Conservation (phyloP, 2,113 vertebrate genomes). For the Perca flavescens region DNA sequence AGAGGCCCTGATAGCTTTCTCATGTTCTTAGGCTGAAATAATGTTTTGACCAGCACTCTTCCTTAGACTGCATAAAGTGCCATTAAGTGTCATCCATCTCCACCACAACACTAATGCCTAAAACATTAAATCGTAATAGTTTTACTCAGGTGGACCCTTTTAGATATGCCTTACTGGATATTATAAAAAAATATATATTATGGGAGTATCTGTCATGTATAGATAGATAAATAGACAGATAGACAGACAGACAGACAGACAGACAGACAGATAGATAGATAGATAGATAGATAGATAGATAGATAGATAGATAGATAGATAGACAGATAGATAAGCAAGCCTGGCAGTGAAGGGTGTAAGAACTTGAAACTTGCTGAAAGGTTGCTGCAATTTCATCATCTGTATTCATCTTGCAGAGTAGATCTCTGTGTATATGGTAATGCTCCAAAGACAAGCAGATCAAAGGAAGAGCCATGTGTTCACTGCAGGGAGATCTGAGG, state of each 20-base stretch:
- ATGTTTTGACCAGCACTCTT: conserved; percentile 51
- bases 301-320: neutral
- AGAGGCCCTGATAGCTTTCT: conserved; percentile 68
- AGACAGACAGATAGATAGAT: neutral
- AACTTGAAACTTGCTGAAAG: conserved; percentile 1
- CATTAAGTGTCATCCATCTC: conserved; percentile 55
- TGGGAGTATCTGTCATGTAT: neutral
- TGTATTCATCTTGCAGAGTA: conserved; percentile 58
- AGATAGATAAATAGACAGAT: neutral
- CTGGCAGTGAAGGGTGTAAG: neutral
- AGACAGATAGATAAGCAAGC: neutral
- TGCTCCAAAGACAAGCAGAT: conserved; percentile 63
- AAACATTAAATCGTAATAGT: conserved; percentile 68
- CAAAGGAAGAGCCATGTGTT: conserved; percentile 72
- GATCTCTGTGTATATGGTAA: conserved; percentile 61
- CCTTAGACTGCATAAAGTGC: conserved; percentile 53
- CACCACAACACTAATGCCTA: conserved; percentile 13
- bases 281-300: neutral
- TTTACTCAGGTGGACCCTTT: conserved; percentile 33
- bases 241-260: neutral
- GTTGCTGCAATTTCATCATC: conserved; percentile 58
- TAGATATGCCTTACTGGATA: neutral
- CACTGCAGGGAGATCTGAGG: conserved; percentile 63
- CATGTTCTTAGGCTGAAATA: conserved; percentile 48
- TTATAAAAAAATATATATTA: conserved; percentile 4